Evolutionary conservation across 1,140 invertebrate species (phyloP), one percentile per base, ranked within the genome.

Genomic region (Hyphantria cunea): DNA sequence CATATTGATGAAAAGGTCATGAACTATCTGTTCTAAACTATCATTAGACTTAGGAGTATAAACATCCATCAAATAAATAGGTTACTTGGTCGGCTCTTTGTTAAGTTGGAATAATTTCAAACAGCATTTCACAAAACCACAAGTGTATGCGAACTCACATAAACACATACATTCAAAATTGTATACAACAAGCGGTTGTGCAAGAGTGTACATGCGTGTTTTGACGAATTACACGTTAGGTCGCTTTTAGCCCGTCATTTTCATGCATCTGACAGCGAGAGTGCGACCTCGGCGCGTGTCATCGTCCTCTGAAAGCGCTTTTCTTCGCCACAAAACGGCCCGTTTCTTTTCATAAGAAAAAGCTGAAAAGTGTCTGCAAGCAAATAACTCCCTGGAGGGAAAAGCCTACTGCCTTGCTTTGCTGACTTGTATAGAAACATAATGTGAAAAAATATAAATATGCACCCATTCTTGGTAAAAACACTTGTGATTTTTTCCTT

Each of bases 291-390:
- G 84, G 82, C 84, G 80, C 87, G 82, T 90, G 88, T 90, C 88
- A 89, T 88, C 86, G 86, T 89, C 88, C 88, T 82, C 82, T 90
- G 86, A 90, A 90, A 90, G 88, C 83, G 77, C 81, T 82, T 90
- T 90, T 89, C 84, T 90, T 87, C 76, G 75, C 82, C 86, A 86
- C 84, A 89, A 90, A 90, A 89, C 86, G 85, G 83, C 81, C 84
- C 80, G 81, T 87, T 90, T 86, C 86, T 89, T 90, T 90, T 90
- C 87, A 90, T 86, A 87, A 85, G 83, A 79, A 86, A 86, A 87
- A 86, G 78, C 84, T 90, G 83, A 89, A 89, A 90, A 89, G 86
- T 89, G 86, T 87, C 86, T 87, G 74, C 85, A 84, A 84, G 84
- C 86, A 89, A 86, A 89, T 87, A 87, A 84, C 82, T 90, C 87